A percentile compares a stretch with the other conserved stretches of the same genome.
Conservation (phyloP, 2,113 vertebrate species). For the Salvator merianae region DNA sequence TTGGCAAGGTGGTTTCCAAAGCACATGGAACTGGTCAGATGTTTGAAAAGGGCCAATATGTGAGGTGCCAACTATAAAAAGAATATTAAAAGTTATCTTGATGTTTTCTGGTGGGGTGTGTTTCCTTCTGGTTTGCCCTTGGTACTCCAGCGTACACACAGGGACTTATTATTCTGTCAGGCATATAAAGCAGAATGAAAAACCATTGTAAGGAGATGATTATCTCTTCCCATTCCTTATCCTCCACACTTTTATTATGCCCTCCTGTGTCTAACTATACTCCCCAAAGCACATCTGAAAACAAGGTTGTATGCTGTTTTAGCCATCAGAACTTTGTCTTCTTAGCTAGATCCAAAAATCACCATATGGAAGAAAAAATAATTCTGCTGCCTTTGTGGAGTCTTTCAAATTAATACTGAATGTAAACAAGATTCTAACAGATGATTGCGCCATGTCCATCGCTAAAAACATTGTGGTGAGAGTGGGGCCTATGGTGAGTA, state of each 20-base stretch:
- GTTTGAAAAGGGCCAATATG: constrained; percentile 49
- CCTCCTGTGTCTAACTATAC: background rate
- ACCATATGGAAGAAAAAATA: constrained; percentile 24
- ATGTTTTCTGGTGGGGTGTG: constrained; percentile 45
- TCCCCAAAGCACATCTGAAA: constrained; percentile 21
- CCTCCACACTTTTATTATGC: background rate
- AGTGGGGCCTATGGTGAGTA: background rate
- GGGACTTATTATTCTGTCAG: constrained; percentile 21
- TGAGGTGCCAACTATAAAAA: constrained; percentile 42
- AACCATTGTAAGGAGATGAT: constrained; percentile 9
- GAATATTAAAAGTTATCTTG: constrained; percentile 50
- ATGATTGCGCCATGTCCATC: background rate
- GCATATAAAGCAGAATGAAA: background rate
- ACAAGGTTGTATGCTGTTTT: background rate
- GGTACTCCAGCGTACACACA: constrained; percentile 11
- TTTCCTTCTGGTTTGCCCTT: constrained; percentile 34
- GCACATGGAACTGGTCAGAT: constrained; percentile 60
- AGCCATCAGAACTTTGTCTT: constrained; percentile 35
- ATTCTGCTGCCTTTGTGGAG: constrained; percentile 29
- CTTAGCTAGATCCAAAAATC: constrained; percentile 25
- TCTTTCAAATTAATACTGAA: constrained; percentile 43
- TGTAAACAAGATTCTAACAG: constrained; percentile 14
- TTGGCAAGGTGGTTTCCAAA: constrained; percentile 66
- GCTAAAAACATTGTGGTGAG: constrained; percentile 14
- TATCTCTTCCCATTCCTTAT: rapidly evolving